Percentiles rank a stretch among this genome's conserved stretches.
Conservation (phyloP, 2,113 vertebrate genomes). For the Macaca nemestrina region DNA sequence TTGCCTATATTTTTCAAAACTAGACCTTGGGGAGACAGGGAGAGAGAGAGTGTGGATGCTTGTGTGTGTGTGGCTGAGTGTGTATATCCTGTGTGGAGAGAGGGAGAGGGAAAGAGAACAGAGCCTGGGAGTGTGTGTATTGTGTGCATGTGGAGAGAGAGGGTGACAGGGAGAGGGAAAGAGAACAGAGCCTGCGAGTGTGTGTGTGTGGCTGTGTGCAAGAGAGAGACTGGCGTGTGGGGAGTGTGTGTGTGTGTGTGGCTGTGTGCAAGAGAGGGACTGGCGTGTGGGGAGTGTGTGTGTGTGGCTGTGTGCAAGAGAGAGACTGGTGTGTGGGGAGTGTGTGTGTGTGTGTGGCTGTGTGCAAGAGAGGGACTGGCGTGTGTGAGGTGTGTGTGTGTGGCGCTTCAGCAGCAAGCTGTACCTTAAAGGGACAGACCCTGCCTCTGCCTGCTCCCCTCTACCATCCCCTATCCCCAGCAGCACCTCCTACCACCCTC, state of each 20-base stretch:
- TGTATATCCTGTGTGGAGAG: background rate
- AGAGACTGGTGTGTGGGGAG: background rate
- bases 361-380: background rate
- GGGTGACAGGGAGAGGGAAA: background rate
- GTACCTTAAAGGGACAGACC: slow-evolving; percentile 71
- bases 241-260: background rate
- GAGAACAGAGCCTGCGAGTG: slow-evolving; percentile 19
- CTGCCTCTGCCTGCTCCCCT: background rate
- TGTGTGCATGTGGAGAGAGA: background rate
- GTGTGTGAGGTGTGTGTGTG: background rate
- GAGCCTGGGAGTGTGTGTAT: background rate
- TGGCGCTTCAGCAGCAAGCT: slow-evolving; percentile 15
- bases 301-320: background rate
- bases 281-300: background rate
- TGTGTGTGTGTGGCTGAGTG: background rate
- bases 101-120: background rate
- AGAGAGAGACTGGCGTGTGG: background rate
- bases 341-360: background rate
- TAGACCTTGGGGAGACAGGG: slow-evolving; percentile 50
- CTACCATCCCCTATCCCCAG: background rate
- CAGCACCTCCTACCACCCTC: background rate
- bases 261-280: background rate
- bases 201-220: slow-evolving; percentile 13
- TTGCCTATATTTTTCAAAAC: slow-evolving; percentile 41
- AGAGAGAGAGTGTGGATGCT: background rate